Evolutionary conservation across 1,140 invertebrate species (phyloP), one percentile per base, ranked within the genome.

Genomic region (Trinorchestia longiramus): DNA sequence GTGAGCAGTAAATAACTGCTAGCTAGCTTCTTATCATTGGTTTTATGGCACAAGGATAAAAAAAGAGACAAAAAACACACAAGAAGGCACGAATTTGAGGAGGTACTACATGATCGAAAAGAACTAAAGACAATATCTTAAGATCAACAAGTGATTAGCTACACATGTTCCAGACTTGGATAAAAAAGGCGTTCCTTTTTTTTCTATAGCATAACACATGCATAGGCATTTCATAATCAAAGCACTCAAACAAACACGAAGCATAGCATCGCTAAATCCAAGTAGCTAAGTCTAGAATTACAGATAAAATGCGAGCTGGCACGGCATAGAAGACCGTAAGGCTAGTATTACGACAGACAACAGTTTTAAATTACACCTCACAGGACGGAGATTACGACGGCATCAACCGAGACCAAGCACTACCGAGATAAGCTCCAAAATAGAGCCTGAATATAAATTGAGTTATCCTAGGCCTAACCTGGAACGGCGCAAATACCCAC

Each of bases 371-470:
- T 94, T 94, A 94, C 44, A 94, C 92, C 92, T 47, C 44, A 45
- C 44, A 45, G 36, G 3, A 6, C 43, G 44, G 11, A 94, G 92
- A 45, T 94, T 94, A 94, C 92, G 92, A 45, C 92, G 47, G 44
- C 92, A 94, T 94, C 43, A 43, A 47, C 43, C 4, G 92, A 19
- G 43, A 92, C 17, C 4, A 94, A 94, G 92, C 92, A 47, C 92
- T 45, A 94, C 92, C 44, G 11, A 44, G 92, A 94, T 94, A 94
- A 94, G 92, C 43, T 8, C 92, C 43, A n/a, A 94, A 44, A 44
- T 94, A 8, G 43, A 40, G 92, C 44, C 43, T 94, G 92, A 94
- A 94, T 94, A 94, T 94, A 94, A 94, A 94, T 94, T 94, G 92
- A 94, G 92, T 43, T 43, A 94, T 94, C 92, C 43, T 94, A 94